Evolutionary conservation across 2,113 vertebrate genomes (phyloP).

Genomic region (Toxotes chatareus): DNA sequence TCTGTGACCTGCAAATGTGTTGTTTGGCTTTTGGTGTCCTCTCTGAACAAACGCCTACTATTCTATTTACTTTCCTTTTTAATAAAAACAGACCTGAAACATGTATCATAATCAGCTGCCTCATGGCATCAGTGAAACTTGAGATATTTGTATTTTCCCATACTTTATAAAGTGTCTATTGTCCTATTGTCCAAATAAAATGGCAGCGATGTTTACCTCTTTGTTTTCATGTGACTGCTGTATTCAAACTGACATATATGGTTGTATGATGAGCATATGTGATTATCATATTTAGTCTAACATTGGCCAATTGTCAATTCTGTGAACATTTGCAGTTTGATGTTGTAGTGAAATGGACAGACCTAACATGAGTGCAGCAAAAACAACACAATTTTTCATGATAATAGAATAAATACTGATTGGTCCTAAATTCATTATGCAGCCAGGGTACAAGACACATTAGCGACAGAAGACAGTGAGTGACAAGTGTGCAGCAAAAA

Average conservation of each 20-base stretch:
- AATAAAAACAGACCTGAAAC: conserved; percentile 61
- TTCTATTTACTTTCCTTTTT: conserved; percentile 61
- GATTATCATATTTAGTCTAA: neutral
- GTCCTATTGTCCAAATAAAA: conserved; percentile 84
- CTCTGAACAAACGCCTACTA: conserved; percentile 48
- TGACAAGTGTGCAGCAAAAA: neutral
- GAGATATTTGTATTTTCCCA: conserved; percentile 82
- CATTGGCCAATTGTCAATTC: neutral
- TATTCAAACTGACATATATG: conserved; percentile 10
- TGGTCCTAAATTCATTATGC: no score
- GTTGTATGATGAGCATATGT: neutral
- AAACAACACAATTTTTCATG: neutral
- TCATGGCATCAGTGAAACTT: conserved; percentile 76
- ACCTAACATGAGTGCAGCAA: no score
- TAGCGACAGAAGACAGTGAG: no score
- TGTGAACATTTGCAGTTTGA: neutral
- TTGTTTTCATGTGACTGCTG: conserved; percentile 17
- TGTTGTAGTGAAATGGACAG: no score
- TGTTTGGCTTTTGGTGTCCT: conserved; percentile 56
- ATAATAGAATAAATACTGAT: neutral
- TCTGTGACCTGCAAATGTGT: conserved; percentile 50
- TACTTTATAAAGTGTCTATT: conserved; percentile 78
- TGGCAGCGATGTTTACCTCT: conserved; percentile 55
- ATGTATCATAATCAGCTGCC: conserved; percentile 69
- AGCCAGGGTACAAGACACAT: no score